Conservation (phyloP, 2,797 vertebrate species). For the Anableps anableps region DNA sequence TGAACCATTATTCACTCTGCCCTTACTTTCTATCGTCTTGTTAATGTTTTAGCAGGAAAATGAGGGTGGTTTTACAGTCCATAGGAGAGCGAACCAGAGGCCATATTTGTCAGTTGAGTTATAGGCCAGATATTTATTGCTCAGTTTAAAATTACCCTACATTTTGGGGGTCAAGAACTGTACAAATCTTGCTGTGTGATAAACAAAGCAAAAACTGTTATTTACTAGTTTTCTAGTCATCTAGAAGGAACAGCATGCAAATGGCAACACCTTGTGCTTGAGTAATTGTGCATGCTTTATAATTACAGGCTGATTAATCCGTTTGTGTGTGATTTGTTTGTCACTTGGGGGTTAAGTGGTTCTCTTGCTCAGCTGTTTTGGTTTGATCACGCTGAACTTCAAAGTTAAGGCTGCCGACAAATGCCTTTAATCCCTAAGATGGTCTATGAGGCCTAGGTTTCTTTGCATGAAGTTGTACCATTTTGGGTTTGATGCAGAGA, state of each 20-base stretch:
- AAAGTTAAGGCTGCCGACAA: neutral
- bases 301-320: neutral
- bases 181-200: neutral
- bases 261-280: neutral
- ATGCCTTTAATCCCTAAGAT: neutral
- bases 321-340: neutral
- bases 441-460: neutral
- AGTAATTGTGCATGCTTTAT: neutral
- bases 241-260: neutral
- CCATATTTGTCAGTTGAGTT: slow-evolving; percentile 1
- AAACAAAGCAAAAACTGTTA: neutral
- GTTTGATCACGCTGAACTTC: neutral
- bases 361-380: neutral
- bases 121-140: neutral
- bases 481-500: neutral
- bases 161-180: neutral
- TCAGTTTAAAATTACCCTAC: neutral
- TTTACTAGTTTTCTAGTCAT: neutral
- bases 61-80: neutral
- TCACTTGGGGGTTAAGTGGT: neutral
- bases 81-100: too few species aligned
- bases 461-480: neutral
- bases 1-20: neutral
- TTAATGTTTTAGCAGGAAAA: slow-evolving; percentile 5
- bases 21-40: neutral